Evolutionary conservation across 2,797 vertebrate species (phyloP).

Genomic region (Myotis pilosus): DNA sequence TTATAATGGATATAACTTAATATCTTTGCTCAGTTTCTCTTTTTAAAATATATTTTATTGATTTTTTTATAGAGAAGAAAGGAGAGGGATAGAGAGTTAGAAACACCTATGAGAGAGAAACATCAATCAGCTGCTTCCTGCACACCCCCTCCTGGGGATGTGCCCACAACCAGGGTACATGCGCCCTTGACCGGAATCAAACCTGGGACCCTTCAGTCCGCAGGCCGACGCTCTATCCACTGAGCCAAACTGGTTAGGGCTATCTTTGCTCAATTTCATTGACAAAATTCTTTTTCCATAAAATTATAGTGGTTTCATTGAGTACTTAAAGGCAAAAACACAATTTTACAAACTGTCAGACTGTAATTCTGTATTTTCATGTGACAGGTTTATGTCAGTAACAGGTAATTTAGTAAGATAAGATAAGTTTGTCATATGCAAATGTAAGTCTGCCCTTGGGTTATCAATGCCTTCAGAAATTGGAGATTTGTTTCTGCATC

Average conservation of each 20-base stretch:
- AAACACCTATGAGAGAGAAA: too few species aligned
- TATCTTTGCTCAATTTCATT: not conserved
- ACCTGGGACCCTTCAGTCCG: too few species aligned
- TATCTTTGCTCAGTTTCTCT: not conserved
- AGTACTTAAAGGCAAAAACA: constrained; percentile 19
- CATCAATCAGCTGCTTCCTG: too few species aligned
- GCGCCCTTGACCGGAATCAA: too few species aligned
- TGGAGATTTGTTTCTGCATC: constrained; percentile 22
- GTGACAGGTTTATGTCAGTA: constrained; percentile 58
- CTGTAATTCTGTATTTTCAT: constrained; percentile 10
- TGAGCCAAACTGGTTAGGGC: too few species aligned
- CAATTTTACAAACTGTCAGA: constrained; percentile 28
- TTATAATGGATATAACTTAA: constrained; percentile 17
- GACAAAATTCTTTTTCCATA: constrained; percentile 2
- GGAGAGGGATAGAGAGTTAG: too few species aligned
- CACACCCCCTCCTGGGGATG: too few species aligned
- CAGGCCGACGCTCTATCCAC: too few species aligned
- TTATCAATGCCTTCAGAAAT: constrained; percentile 6
- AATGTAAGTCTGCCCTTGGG: constrained; percentile 3
- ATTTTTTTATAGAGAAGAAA: too few species aligned
- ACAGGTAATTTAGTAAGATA: constrained; percentile 46
- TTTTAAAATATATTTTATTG: too few species aligned
- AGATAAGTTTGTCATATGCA: constrained; percentile 34
- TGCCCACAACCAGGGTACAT: too few species aligned
- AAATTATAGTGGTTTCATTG: constrained; percentile 35